phyloP scores from a whole-genome alignment of 2,113 vertebrate genomes.

The Actenoides lindsayi region DNA sequence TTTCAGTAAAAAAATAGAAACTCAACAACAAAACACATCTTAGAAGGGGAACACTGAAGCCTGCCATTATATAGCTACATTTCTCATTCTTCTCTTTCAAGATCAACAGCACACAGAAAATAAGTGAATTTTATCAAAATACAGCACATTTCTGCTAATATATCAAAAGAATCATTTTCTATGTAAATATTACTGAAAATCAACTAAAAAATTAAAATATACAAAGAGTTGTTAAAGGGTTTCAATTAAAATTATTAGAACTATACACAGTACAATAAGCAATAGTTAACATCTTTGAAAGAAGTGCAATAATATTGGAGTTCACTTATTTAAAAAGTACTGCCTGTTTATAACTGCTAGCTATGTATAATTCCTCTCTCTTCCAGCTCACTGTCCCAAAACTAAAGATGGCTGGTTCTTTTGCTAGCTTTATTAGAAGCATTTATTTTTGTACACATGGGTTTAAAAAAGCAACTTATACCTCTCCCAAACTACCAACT shows the following conservation, averaged over 20 bases:
- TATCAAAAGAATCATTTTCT: conserved; percentile 80
- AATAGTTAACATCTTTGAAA: conserved; percentile 74
- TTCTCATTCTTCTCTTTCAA: conserved; percentile 75
- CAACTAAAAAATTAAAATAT: conserved; percentile 81
- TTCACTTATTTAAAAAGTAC: conserved; percentile 73
- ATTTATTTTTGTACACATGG: conserved; percentile 48
- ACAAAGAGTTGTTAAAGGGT: conserved; percentile 85
- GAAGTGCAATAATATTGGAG: conserved; percentile 78
- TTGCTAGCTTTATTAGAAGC: conserved; percentile 66
- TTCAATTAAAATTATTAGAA: conserved; percentile 81
- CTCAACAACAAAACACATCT: conserved; percentile 41
- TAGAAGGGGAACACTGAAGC: conserved; percentile 64
- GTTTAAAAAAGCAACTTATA: conserved; percentile 47
- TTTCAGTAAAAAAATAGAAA: conserved; percentile 61
- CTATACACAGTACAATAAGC: conserved; percentile 78
- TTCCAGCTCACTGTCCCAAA: conserved; percentile 47
- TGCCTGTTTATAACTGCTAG: conserved; percentile 63
- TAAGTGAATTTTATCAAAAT: conserved; percentile 84
- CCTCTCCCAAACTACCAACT: conserved; percentile 58
- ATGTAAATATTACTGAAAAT: conserved; percentile 81
- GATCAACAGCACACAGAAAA: conserved; percentile 78
- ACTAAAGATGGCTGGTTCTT: conserved; percentile 45
- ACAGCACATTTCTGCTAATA: conserved; percentile 80
- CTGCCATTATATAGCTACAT: conserved; percentile 71
- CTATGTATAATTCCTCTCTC: conserved; percentile 20